Conservation (phyloP, 2,888 invertebrate species). For the Sipha maydis region DNA sequence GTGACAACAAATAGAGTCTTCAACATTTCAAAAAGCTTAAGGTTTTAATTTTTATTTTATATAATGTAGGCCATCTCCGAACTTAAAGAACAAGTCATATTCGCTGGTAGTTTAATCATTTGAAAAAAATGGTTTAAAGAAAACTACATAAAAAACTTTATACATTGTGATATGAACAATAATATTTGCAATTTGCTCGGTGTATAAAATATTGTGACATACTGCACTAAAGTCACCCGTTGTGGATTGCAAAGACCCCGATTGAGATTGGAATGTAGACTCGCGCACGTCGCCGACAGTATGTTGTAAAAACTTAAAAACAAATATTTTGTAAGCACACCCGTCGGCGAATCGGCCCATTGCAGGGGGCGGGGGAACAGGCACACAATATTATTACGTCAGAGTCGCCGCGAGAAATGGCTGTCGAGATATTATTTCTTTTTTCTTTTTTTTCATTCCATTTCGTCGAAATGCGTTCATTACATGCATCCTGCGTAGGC, state of each 20-base stretch:
- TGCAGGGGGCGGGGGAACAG: background rate
- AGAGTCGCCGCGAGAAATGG: no score
- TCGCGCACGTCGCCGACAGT: background rate
- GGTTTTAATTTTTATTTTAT: no score
- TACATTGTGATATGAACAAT: no score
- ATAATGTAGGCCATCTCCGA: no score
- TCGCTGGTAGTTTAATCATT: no score
- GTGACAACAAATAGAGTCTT: no score
- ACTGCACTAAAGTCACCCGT: background rate
- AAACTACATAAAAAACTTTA: no score
- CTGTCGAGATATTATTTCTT: background rate
- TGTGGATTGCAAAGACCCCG: background rate
- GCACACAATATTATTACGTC: background rate
- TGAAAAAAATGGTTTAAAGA: no score
- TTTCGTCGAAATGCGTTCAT: conserved; percentile 16
- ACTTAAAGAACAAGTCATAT: no score
- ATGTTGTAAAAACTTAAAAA: background rate
- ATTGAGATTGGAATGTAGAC: background rate
- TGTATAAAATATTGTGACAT: background rate
- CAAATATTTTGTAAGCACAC: background rate
- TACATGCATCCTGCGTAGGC: conserved; percentile 31
- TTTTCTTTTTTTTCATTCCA: background rate
- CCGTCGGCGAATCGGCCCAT: background rate
- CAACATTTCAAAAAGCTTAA: no score
- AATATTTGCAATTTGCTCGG: no score